Conservation (phyloP, 2,113 vertebrate species). For the Cygnus buccinator region DNA sequence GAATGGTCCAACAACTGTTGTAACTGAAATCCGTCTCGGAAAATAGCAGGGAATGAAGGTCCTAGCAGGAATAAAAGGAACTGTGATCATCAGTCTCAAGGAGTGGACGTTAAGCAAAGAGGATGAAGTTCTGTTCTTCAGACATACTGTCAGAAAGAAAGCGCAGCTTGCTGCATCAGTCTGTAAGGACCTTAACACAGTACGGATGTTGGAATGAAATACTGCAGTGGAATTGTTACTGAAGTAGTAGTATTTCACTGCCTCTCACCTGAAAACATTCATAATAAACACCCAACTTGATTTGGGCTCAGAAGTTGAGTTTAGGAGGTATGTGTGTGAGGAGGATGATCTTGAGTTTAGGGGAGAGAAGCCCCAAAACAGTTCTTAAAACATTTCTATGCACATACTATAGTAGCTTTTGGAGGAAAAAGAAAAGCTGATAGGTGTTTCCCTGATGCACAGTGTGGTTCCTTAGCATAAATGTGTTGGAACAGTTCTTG, state of each 20-base stretch:
- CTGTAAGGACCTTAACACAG: background rate
- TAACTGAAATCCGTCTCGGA: background rate
- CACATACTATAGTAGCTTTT: background rate
- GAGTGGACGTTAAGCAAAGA: background rate
- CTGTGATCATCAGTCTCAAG: background rate
- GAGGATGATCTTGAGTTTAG: background rate
- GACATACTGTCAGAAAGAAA: background rate
- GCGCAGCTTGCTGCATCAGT: background rate
- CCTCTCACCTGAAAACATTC: background rate
- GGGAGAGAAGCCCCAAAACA: background rate
- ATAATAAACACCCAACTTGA: background rate
- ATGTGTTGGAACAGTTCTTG: background rate
- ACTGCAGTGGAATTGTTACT: background rate
- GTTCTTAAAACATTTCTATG: background rate
- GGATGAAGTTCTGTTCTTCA: background rate
- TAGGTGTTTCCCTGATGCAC: background rate
- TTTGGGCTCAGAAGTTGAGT: background rate
- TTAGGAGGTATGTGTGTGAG: background rate
- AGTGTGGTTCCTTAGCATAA: fast-evolving
- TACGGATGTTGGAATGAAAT: background rate
- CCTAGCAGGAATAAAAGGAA: background rate
- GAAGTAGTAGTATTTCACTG: background rate
- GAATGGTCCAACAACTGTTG: background rate
- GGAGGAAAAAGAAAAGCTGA: background rate
- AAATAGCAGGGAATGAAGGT: background rate